Evolutionary conservation across 2,113 vertebrate species (phyloP), one percentile per base, ranked within the genome.

Genomic region (Eolophus roseicapilla): DNA sequence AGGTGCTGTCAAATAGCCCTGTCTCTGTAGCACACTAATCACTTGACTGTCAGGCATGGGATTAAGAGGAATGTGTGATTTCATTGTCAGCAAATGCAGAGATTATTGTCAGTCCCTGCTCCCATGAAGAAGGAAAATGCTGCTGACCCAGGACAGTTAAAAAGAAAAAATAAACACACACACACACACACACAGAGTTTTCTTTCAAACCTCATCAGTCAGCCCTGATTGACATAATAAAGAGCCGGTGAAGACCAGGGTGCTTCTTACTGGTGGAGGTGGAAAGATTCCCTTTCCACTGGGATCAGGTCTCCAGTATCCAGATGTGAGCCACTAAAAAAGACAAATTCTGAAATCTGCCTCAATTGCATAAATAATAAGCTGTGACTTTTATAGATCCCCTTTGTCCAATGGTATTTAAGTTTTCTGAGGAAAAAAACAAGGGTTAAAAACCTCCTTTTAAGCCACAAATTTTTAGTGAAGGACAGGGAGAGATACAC

Each of bases 1-100:
- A 64, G 55, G 63, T 29, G 11, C 50, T 94, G 89, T 88, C 93
- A 89, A 92, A 92, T 68, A 82, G 85, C 81, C 76, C 82, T 86
- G 13, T 93, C 79, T 81, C 79, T 86, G 69, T 78, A 83, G 70
- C 71, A 81, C 73, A 49, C 49, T 80, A 60, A 69, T 94, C 76
- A 76, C 82, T 94, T 3, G 4, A 5, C 60, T 94, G 50, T 46
- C 75, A 92, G 60, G 49, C 81, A 13, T 1, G 14, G 35, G 68
- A 95, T 93, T 88, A 94, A 86, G 60, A 92, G 47, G 28, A 91
- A 52, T 1, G 4, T 2, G 5, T 86, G 82, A 86, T 86, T 94
- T 62, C 43, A 49, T 37, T 95, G 75, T 73, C 85, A 86, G 41
- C 2, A 13, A 87, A 89, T n/a, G 49, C 69, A 80, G 60, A 74